phyloP scores from a whole-genome alignment of 2,797 vertebrate genomes.

The Glyptemys insculpta region DNA sequence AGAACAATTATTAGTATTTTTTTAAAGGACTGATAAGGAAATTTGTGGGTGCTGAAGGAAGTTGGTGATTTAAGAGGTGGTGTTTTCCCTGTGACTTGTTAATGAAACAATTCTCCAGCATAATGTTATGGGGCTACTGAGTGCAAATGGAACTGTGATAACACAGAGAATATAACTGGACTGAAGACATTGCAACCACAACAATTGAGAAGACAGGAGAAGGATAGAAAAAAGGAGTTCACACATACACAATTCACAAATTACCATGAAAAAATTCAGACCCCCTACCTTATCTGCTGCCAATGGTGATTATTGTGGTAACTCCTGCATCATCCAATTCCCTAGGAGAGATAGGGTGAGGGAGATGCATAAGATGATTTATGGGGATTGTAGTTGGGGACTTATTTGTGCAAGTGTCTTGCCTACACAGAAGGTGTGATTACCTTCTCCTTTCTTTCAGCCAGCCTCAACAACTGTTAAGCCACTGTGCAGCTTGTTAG shows the following conservation, averaged over 20 bases:
- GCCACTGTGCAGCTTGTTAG: neutral
- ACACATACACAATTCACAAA: too few species aligned
- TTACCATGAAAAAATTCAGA: too few species aligned
- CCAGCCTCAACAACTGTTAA: neutral
- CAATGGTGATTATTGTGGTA: too few species aligned
- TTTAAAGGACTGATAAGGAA: too few species aligned
- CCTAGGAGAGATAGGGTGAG: neutral
- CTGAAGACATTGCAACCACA: neutral
- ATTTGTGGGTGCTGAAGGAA: too few species aligned
- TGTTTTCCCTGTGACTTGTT: too few species aligned
- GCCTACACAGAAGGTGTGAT: too few species aligned
- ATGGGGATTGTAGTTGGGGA: neutral
- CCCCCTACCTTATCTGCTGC: too few species aligned
- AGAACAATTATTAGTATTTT: too few species aligned
- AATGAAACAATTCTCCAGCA: neutral
- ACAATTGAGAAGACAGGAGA: neutral
- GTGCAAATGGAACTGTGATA: neutral
- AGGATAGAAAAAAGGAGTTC: neutral
- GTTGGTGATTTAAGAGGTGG: too few species aligned
- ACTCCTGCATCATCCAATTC: too few species aligned
- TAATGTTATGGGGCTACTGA: neutral
- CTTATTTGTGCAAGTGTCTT: neutral
- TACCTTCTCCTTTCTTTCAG: neutral
- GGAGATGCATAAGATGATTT: neutral
- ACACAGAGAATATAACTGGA: neutral